phyloP scores from a whole-genome alignment of 2,888 invertebrate genomes.

The Bhutanitis thaidina region DNA sequence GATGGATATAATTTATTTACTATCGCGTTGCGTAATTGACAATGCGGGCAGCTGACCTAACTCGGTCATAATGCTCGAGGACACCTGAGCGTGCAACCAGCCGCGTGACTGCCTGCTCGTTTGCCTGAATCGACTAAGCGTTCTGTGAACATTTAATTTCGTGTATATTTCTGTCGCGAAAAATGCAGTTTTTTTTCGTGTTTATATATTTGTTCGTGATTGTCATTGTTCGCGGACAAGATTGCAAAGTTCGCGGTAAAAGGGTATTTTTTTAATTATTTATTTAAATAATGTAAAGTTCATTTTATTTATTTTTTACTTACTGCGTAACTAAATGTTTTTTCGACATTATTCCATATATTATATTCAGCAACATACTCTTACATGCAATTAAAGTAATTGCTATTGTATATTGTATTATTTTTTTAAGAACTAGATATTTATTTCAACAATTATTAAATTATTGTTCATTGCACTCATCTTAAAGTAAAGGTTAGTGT shows the following conservation, averaged over 20 bases:
- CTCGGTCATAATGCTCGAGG: conserved; percentile 49
- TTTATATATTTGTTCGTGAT: conserved; percentile 30
- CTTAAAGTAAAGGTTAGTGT: too few relatives aligned
- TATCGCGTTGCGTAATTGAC: conserved; percentile 19
- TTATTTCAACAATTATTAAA: too few relatives aligned
- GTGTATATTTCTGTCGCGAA: neutral
- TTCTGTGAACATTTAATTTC: too few relatives aligned
- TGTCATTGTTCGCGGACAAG: conserved; percentile 41
- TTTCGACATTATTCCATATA: too few relatives aligned
- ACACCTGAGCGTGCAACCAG: conserved; percentile 37
- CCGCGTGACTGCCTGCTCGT: conserved; percentile 12
- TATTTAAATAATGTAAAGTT: neutral
- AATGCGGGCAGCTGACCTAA: conserved; percentile 22
- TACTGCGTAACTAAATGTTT: too few relatives aligned
- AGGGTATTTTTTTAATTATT: conserved; percentile 34
- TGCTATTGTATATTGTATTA: too few relatives aligned
- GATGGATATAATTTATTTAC: conserved; percentile 13
- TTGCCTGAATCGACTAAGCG: neutral
- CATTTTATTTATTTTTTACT: too few relatives aligned
- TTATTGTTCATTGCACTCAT: too few relatives aligned
- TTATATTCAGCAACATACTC: too few relatives aligned
- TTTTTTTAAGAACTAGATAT: too few relatives aligned
- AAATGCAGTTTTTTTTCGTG: conserved; percentile 17
- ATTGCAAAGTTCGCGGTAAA: conserved; percentile 61
- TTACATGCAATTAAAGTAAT: too few relatives aligned